These are phyloP conservation scores for Nymphalis c-album DNA, from an alignment of 2,888 invertebrate species.

Conservation along the genomic window DNA sequence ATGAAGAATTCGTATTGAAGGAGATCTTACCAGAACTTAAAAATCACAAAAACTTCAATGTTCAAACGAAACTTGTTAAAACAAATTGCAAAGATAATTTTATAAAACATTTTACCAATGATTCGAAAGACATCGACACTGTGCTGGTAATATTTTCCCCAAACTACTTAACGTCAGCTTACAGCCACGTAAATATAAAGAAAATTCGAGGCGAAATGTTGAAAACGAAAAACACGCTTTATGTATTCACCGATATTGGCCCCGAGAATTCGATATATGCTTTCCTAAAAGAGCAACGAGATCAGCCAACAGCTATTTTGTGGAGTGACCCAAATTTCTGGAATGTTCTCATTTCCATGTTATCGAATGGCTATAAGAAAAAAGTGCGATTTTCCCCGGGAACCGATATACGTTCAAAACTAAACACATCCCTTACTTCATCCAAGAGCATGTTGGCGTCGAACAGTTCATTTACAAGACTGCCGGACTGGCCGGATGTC, in stretches of 20 bases:
- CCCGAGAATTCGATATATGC: slow-evolving; percentile 72
- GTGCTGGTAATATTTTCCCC: slow-evolving; percentile 67
- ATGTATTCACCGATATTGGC: slow-evolving; percentile 67
- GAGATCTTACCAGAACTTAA: slow-evolving; percentile 63
- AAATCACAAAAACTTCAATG: slow-evolving; percentile 51
- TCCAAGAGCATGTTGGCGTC: slow-evolving; percentile 40
- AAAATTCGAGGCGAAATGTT: slow-evolving; percentile 70
- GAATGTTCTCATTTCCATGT: slow-evolving; percentile 55
- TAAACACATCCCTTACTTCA: slow-evolving; percentile 40
- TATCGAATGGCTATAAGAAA: slow-evolving; percentile 44
- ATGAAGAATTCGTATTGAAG: slow-evolving; percentile 65
- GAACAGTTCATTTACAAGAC: slow-evolving; percentile 50
- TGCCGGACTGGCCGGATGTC: slow-evolving; percentile 53
- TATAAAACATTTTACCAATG: slow-evolving; percentile 46
- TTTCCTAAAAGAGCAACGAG: slow-evolving; percentile 69
- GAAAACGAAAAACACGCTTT: slow-evolving; percentile 63
- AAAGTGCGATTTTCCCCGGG: slow-evolving; percentile 32
- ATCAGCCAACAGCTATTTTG: slow-evolving; percentile 56
- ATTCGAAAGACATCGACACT: slow-evolving; percentile 48
- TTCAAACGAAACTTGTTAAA: slow-evolving; percentile 48
- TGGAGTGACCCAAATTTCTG: slow-evolving; percentile 72
- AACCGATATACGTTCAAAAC: slow-evolving; percentile 14
- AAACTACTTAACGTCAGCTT: slow-evolving; percentile 67
- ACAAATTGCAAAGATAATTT: slow-evolving; percentile 46
- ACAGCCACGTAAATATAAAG: slow-evolving; percentile 70